A percentile compares a stretch with the other conserved stretches of the same genome.
phyloP scores from a whole-genome alignment of 2,797 vertebrate genomes.

The Schizopygopsis pylzovi region DNA sequence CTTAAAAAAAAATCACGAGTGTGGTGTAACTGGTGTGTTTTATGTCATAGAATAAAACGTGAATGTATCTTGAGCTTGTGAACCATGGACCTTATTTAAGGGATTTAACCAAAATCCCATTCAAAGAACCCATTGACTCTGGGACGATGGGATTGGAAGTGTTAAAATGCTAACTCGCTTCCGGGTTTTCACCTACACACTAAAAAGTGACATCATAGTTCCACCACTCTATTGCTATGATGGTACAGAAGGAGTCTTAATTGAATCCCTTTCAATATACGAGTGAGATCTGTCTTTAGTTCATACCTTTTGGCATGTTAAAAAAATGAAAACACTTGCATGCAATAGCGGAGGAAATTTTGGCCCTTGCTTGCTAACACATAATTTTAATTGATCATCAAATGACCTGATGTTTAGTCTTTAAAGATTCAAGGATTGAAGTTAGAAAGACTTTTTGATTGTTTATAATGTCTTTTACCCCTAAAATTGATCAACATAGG shows the following conservation, averaged over 20 bases:
- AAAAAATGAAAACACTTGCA: constrained; percentile 71
- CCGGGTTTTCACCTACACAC: too few relatives aligned
- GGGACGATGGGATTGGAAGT: too few relatives aligned
- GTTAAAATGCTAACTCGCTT: too few relatives aligned
- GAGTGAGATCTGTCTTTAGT: constrained; percentile 70
- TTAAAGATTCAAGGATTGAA: background rate
- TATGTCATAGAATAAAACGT: too few relatives aligned
- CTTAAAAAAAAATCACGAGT: too few relatives aligned
- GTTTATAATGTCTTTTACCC: background rate
- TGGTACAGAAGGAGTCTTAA: constrained; percentile 59
- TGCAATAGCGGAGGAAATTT: constrained; percentile 68
- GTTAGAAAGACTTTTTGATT: background rate
- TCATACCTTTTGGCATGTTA: constrained; percentile 76
- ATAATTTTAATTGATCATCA: constrained; percentile 32
- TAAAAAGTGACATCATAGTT: too few relatives aligned
- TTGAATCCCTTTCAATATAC: constrained; percentile 50
- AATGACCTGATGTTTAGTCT: background rate
- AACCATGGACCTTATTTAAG: too few relatives aligned
- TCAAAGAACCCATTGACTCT: too few relatives aligned
- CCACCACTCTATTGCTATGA: background rate
- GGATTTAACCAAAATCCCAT: too few relatives aligned
- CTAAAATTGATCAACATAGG: background rate
- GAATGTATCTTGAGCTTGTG: too few relatives aligned
- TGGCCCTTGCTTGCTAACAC: constrained; percentile 48
- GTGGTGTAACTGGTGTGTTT: too few relatives aligned